Percentiles rank a stretch among this genome's conserved stretches.
These are phyloP conservation scores for Lonchura striata DNA, from an alignment of 2,113 vertebrate genomes.

Conservation along the genomic window DNA sequence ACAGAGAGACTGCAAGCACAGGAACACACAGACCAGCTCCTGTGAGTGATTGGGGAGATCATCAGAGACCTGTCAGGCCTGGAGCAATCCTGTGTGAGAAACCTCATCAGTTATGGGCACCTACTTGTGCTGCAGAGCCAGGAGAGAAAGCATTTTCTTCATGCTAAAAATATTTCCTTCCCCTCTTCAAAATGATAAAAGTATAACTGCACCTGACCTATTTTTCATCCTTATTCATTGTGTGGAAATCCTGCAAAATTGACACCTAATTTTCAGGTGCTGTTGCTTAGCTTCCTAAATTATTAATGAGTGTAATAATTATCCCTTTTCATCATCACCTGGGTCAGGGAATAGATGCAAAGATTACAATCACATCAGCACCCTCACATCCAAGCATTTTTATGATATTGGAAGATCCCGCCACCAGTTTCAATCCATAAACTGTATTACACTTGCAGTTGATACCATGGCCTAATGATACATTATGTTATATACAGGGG, in stretches of 20 bases:
- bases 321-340: neutral
- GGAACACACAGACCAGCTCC: neutral
- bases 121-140: neutral
- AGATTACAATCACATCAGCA: neutral
- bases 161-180: conserved; percentile 46
- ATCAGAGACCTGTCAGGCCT: neutral
- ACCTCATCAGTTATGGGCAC: neutral
- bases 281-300: conserved; percentile 45
- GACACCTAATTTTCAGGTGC: conserved; percentile 48
- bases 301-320: neutral
- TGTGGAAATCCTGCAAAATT: conserved; percentile 20
- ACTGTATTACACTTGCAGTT: neutral
- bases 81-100: neutral
- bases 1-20: neutral
- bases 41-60: neutral
- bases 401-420: neutral
- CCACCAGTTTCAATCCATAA: neutral
- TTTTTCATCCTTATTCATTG: neutral
- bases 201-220: conserved; percentile 13
- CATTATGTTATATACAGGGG: neutral
- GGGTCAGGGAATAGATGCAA: neutral
- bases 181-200: neutral
- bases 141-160: neutral
- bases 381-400: neutral
- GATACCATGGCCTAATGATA: neutral